Evolutionary conservation across 2,797 vertebrate species (phyloP), one percentile per base, ranked within the genome.

Genomic region (Tapirus indicus): DNA sequence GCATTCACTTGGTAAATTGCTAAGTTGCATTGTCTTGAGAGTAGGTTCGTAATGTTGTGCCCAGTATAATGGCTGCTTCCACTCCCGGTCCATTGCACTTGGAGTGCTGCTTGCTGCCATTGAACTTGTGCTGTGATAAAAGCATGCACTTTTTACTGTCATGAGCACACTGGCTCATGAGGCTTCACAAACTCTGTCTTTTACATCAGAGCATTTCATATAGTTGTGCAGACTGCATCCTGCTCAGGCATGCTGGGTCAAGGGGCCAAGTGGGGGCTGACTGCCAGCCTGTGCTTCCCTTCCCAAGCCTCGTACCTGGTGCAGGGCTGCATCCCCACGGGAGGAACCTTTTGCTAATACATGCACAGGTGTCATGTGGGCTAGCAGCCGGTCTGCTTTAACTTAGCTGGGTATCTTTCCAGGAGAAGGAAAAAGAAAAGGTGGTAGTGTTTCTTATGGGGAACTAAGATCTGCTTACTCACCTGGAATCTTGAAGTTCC

Each of bases 101-200:
- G 69, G 52, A 72, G 16, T 11, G n/a, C 60, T 74, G 54, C 47
- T 82, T 23, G 2, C 2, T 80, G 52, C 66, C 20, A 1, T 10
- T 44, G 41, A 92, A 17, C 47, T 79, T 66, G 29, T 85, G 47
- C 44, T 84, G 8, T 92, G 77, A 38, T 72, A 38, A 92, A 95
- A 94, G 74, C 23, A 7, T 11, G 23, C 29, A 5, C 17, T 14
- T 77, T 74, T 49, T 49, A 56, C 69, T 84, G 35, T 77, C 9
- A 1, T 16, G 29, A 52, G 21, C 44, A 6, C 4, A 54, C 27
- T 29, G 58, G 86, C 62, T 85, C 47, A 41, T 16, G 56, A 75
- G 25, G 35, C 52, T 85, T 90, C 74, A 27, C 41, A 47, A 17
- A 41, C 38, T 56, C n/a, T 56, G 38, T 56, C 14, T 47, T 91